phyloP scores from a whole-genome alignment of 2,888 invertebrate genomes.

The Amphipyra berbera region DNA sequence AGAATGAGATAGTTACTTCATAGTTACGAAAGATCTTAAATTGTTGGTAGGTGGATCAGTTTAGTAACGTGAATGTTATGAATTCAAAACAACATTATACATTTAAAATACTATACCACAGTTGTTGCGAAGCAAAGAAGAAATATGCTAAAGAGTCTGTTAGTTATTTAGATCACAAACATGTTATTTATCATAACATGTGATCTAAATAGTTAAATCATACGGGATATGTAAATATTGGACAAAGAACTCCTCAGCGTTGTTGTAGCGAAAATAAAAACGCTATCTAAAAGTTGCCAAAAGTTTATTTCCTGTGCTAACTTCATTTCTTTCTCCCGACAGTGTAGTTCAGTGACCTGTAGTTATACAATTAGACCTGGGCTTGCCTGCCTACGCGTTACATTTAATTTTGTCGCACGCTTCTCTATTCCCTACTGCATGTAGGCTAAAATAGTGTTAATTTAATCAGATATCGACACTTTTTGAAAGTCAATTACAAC shows the following conservation, averaged over 20 bases:
- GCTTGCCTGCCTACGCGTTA: constrained; percentile 28
- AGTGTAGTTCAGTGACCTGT: constrained; percentile 57
- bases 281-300: constrained; percentile 9
- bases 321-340: constrained; percentile 29
- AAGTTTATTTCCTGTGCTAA: constrained; percentile 13
- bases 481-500: constrained; percentile 19
- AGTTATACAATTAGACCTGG: constrained; percentile 50
- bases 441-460: constrained; percentile 6
- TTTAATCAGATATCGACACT: constrained; percentile 18
- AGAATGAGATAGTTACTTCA: neutral
- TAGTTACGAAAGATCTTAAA: neutral
- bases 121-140: constrained; percentile 23
- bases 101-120: constrained; percentile 10
- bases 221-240: constrained; percentile 6
- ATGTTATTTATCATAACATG: neutral
- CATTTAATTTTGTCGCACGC: constrained; percentile 16
- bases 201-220: constrained; percentile 1
- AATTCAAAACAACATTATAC: constrained; percentile 9
- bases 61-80: constrained; percentile 3
- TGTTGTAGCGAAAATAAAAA: constrained; percentile 7
- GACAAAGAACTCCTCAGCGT: neutral
- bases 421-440: constrained; percentile 4
- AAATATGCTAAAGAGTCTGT: constrained; percentile 3
- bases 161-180: constrained; percentile 21
- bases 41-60: neutral